Evolutionary conservation across 2,113 vertebrate species (phyloP).

Genomic region (Trinectes maculatus): DNA sequence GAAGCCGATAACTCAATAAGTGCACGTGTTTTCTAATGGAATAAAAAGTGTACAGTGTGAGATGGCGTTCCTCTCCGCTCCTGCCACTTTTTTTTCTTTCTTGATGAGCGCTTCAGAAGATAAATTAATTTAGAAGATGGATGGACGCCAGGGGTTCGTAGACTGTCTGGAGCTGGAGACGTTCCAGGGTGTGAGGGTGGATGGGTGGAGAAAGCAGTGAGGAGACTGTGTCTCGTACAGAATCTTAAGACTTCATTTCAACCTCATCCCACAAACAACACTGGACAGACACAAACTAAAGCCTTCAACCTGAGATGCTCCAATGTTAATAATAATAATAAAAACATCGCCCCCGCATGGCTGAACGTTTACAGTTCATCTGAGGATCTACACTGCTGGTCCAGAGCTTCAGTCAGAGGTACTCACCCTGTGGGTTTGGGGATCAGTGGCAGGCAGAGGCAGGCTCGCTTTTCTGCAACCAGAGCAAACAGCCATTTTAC

Average conservation of each 20-base stretch:
- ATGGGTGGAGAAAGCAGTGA: slow-evolving; percentile 13
- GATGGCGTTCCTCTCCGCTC: background rate
- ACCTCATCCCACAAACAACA: background rate
- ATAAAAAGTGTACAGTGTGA: too few relatives aligned
- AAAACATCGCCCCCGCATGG: background rate
- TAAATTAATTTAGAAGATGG: slow-evolving; percentile 60
- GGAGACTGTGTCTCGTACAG: slow-evolving; percentile 28
- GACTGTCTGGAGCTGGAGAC: slow-evolving; percentile 36
- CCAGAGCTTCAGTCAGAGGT: background rate
- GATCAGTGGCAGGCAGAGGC: slow-evolving; percentile 83
- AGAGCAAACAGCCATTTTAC: slow-evolving; percentile 42
- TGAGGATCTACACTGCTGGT: background rate
- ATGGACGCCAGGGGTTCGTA: slow-evolving; percentile 39
- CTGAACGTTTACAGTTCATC: background rate
- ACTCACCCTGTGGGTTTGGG: slow-evolving; percentile 81
- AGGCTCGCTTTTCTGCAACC: slow-evolving; percentile 80
- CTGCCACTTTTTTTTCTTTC: slow-evolving; percentile 24
- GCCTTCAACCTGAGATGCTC: too few relatives aligned
- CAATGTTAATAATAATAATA: too few relatives aligned
- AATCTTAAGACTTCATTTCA: slow-evolving; percentile 28
- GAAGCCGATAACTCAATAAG: too few relatives aligned
- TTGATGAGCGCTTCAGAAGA: slow-evolving; percentile 38
- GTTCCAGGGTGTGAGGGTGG: slow-evolving; percentile 43
- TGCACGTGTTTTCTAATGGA: too few relatives aligned
- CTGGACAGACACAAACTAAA: too few relatives aligned